Evolutionary conservation across 2,797 vertebrate species (phyloP), one percentile per base, ranked within the genome.

Genomic region (Platalea minor): DNA sequence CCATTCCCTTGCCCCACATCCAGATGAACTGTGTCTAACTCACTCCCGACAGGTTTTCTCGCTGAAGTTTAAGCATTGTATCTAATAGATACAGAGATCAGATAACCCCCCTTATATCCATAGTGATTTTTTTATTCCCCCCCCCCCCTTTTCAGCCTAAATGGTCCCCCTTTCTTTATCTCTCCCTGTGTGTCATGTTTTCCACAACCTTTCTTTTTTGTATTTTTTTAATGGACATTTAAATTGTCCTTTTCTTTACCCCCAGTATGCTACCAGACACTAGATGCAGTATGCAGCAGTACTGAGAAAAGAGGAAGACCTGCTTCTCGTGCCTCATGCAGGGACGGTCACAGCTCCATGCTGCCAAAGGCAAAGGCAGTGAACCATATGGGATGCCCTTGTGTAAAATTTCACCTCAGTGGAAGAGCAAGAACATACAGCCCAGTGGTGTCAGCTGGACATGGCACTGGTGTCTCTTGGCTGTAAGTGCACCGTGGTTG

Each of bases 191-290:
- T 50, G 37, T 39, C 19, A 5, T 4, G 8, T 78, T 85, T 82
- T 60, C 20, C 26, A 33, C 15, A 50, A 26, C 0, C 1, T 21
- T 23, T 37, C 7, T 50, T 57, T 19, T 41, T 17, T 6, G 0
- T 14, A 3, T 24, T 25, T n/a, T 85, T 80, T 77, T 4, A 67
- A 28, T 1, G 6, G 12, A 1, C 2, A 11, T 73, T 80, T 53
- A 53, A 72, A 45, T n/a, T 25, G 20, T n/a, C 18, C 11, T 13
- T 21, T 70, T 39, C 17, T 59, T 54, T 41, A 11, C 4, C 6
- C 11, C 6, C 5, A 21, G 5, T 33, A 20, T 48, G 7, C 14
- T 33, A 14, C 35, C 14, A 67, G 17, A 18, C 29, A 4, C 19
- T 43, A 50, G n/a, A 21, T 33, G n/a, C 19, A 39, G 33, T 23